Percentiles rank a stretch among this genome's conserved stretches.
Evolutionary conservation across 2,888 invertebrate species (phyloP).

Genomic region (Eupithecia abbreviata): DNA sequence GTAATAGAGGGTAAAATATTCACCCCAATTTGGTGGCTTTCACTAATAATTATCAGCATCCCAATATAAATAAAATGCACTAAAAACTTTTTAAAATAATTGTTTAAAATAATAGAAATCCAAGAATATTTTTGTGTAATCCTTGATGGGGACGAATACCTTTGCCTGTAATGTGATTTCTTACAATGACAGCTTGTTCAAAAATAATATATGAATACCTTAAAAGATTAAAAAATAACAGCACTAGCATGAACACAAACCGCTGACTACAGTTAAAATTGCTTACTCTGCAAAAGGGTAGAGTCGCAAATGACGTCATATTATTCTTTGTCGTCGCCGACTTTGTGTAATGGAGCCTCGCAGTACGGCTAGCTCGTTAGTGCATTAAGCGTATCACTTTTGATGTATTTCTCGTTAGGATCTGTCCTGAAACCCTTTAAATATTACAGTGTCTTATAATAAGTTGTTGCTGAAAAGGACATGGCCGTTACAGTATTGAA

Average conservation of each 20-base stretch:
- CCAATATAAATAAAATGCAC: neutral
- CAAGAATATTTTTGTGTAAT: neutral
- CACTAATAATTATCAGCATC: neutral
- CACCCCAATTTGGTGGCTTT: neutral
- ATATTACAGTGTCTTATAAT: conserved; percentile 13
- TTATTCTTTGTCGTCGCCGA: conserved; percentile 59
- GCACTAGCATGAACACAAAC: conserved; percentile 4
- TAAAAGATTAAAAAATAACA: neutral
- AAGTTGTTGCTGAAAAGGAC: conserved; percentile 1
- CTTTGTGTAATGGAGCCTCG: conserved; percentile 50
- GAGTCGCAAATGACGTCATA: conserved; percentile 59
- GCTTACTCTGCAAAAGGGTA: conserved; percentile 16
- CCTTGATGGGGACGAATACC: neutral
- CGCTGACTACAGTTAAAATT: conserved; percentile 7
- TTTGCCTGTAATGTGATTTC: neutral
- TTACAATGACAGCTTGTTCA: neutral
- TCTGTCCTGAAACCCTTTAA: conserved; percentile 23
- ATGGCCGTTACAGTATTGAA: neutral
- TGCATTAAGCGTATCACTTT: conserved; percentile 34
- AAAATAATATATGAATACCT: neutral
- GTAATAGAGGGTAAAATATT: neutral
- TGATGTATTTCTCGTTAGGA: conserved; percentile 32
- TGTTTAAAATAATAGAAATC: neutral
- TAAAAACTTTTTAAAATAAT: neutral
- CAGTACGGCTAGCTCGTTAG: conserved; percentile 35